These are phyloP conservation scores for Brachypalpus laphriformis DNA, from an alignment of 2,888 invertebrate genomes.

Conservation along the genomic window DNA sequence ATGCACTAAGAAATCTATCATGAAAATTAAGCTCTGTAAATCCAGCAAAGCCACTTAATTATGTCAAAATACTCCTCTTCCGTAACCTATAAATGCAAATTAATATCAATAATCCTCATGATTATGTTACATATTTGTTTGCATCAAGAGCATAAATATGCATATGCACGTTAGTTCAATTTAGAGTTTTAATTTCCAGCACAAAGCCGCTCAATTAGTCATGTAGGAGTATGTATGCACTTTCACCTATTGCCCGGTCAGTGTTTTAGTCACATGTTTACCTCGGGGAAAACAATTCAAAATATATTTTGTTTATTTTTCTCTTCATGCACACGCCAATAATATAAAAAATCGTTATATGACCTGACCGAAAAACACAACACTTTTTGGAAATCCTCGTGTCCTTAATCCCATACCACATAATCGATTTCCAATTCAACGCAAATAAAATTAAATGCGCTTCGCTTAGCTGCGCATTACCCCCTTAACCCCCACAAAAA, in stretches of 20 bases:
- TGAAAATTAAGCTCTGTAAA: too few species aligned
- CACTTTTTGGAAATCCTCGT: conserved; percentile 18
- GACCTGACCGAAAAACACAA: conserved; percentile 41
- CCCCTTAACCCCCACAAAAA: neutral
- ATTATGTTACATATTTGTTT: conserved; percentile 10
- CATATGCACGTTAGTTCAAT: neutral
- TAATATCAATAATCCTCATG: conserved; percentile 14
- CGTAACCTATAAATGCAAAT: conserved; percentile 20
- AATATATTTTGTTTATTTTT: neutral
- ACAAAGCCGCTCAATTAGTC: conserved; percentile 19
- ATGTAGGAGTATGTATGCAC: neutral
- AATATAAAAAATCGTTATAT: conserved; percentile 46
- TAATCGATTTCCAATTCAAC: conserved; percentile 73
- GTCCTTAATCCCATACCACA: conserved; percentile 56
- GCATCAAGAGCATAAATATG: neutral
- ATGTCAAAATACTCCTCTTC: neutral
- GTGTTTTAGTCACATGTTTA: neutral
- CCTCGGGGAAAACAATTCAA: neutral
- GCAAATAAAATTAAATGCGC: conserved; percentile 71
- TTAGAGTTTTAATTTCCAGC: neutral
- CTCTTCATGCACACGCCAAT: conserved; percentile 8
- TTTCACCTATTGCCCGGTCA: neutral
- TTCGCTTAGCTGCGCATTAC: conserved; percentile 69
- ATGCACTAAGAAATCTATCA: too few species aligned
- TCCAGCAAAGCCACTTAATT: too few species aligned